These are phyloP conservation scores for Eurypyga helias DNA, from an alignment of 2,113 vertebrate species.

Conservation along the genomic window DNA sequence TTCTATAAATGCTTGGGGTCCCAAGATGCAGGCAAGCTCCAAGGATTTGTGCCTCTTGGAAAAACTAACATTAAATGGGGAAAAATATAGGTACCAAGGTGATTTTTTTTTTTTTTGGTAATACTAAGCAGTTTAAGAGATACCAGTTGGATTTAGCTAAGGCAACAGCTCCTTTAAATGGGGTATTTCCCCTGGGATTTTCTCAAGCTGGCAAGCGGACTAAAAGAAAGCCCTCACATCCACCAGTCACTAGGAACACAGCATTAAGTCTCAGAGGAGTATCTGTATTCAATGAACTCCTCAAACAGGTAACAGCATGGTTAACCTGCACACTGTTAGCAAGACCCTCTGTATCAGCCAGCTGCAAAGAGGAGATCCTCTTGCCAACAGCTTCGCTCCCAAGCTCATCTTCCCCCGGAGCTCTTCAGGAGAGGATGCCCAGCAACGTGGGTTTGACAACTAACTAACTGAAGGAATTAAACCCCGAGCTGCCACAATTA, in stretches of 20 bases:
- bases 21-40: not conserved
- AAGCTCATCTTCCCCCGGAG: not conserved
- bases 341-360: fast-evolving
- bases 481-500: not conserved
- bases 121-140: not conserved
- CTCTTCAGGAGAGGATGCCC: not conserved
- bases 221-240: not conserved
- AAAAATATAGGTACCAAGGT: not conserved
- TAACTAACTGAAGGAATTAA: not conserved
- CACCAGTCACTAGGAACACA: not conserved
- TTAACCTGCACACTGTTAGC: not conserved
- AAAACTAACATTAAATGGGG: not conserved
- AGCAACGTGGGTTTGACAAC: not conserved
- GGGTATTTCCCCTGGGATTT: conserved; percentile 7
- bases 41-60: not conserved
- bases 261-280: not conserved
- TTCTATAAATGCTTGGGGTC: not conserved
- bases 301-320: not conserved
- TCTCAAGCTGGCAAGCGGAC: conserved; percentile 25
- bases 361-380: not conserved
- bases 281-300: not conserved
- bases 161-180: not conserved
- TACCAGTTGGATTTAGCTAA: not conserved
- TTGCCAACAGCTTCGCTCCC: not conserved
- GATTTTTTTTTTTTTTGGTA: not conserved